Evolutionary conservation across 2,797 vertebrate genomes (phyloP).

Genomic region (Coilia nasus): DNA sequence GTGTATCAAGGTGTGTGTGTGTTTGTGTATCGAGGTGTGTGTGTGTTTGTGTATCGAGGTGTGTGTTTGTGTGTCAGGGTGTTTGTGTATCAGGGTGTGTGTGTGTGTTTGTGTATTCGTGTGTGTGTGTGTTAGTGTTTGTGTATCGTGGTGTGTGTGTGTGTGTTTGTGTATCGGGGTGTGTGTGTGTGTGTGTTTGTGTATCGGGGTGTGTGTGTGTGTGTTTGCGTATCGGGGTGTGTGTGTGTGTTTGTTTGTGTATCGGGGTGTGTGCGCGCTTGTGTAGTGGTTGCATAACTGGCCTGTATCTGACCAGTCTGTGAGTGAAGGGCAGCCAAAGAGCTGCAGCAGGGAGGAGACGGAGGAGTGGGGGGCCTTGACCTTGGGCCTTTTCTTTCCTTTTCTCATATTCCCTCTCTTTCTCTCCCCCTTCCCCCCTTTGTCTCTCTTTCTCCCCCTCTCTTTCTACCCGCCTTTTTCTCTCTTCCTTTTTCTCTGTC

Average conservation of each 20-base stretch:
- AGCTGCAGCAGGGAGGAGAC: neutral
- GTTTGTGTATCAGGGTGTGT: too few relatives aligned
- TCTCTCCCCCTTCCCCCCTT: neutral
- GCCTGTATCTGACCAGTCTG: neutral
- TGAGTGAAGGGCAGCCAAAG: constrained; percentile 12
- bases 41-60: constrained; percentile 1
- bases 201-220: neutral
- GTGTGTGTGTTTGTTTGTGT: constrained; percentile 14
- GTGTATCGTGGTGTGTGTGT: neutral
- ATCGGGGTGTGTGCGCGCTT: constrained; percentile 27
- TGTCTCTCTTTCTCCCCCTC: too few relatives aligned
- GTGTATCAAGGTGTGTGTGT: constrained; percentile 17
- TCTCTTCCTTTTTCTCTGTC: too few relatives aligned
- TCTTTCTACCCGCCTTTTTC: too few relatives aligned
- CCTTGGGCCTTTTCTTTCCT: neutral
- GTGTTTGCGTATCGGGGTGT: neutral
- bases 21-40: neutral
- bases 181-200: neutral
- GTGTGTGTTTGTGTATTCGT: too few relatives aligned
- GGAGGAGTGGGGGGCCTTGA: neutral
- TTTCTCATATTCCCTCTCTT: neutral
- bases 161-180: neutral
- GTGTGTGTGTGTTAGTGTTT: neutral
- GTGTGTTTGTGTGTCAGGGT: too few relatives aligned
- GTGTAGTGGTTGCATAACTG: constrained; percentile 14